Percentiles rank a stretch among this genome's conserved stretches.
These are phyloP conservation scores for Ceyx margarethae DNA, from an alignment of 2,113 vertebrate species.

Conservation along the genomic window DNA sequence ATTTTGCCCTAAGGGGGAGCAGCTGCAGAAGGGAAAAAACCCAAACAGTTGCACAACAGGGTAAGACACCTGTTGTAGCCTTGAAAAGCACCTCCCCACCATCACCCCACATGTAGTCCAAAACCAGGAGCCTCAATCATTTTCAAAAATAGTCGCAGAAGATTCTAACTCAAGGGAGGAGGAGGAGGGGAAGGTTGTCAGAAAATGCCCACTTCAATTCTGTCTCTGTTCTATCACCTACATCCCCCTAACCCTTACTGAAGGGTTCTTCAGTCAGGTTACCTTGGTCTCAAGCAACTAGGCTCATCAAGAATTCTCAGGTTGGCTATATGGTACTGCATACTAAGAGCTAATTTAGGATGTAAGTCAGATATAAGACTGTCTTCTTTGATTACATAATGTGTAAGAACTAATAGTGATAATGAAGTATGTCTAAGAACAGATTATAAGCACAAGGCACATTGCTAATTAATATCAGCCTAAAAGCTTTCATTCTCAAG, in stretches of 20 bases:
- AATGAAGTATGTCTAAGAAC: neutral
- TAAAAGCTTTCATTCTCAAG: neutral
- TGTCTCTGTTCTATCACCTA: neutral
- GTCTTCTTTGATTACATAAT: neutral
- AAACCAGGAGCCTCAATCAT: no score
- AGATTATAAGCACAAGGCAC: neutral
- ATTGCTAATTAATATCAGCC: neutral
- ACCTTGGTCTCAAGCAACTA: neutral
- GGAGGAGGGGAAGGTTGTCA: neutral
- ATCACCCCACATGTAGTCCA: neutral
- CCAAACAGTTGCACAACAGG: neutral
- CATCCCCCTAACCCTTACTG: no score
- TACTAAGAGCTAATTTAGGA: neutral
- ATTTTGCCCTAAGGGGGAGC: neutral
- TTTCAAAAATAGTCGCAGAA: neutral
- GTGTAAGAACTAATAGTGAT: neutral
- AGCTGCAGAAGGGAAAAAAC: neutral
- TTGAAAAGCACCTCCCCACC: neutral
- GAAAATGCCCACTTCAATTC: neutral
- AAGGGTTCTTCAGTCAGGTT: neutral
- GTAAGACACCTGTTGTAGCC: neutral
- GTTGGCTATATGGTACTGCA: neutral
- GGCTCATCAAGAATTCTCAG: neutral
- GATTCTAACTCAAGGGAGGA: neutral
- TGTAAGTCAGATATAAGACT: neutral